Percentiles rank a stretch among this genome's conserved stretches.
Conservation (phyloP, 2,797 vertebrate genomes). For the Craterocephalus amniculus region DNA sequence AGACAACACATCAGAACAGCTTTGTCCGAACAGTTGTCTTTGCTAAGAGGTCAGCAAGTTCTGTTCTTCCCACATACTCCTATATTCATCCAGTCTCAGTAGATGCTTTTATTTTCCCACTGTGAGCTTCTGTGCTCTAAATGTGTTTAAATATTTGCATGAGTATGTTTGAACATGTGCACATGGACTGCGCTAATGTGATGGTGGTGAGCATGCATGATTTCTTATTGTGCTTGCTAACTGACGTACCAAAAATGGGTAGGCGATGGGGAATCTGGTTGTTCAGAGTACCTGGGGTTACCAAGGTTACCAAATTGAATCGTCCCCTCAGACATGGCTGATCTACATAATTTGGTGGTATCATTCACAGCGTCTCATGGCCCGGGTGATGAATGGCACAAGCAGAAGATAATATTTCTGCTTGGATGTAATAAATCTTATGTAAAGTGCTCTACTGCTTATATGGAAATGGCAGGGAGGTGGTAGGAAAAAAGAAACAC, state of each 20-base stretch:
- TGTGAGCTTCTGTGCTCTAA: not conserved
- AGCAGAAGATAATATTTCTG: conserved; percentile 95
- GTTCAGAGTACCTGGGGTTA: conserved; percentile 91
- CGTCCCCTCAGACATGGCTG: conserved; percentile 91
- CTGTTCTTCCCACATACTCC: not conserved
- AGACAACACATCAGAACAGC: not conserved
- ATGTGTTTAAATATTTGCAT: not conserved
- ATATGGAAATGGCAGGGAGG: conserved; percentile 72
- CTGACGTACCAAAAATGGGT: conserved; percentile 66
- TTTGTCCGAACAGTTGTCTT: conserved; percentile 1
- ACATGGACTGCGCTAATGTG: conserved; percentile 4
- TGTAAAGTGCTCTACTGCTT: conserved; percentile 86
- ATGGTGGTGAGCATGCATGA: conserved; percentile 12
- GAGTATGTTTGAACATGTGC: conserved; percentile 7
- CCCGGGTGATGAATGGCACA: conserved; percentile 94
- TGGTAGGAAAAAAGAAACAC: conserved; percentile 36
- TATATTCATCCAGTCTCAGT: not conserved
- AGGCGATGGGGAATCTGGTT: conserved; percentile 56
- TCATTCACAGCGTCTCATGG: conserved; percentile 91
- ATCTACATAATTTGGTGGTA: conserved; percentile 99
- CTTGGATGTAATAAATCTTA: conserved; percentile 98
- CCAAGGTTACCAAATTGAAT: conserved; percentile 98
- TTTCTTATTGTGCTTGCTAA: conserved; percentile 52
- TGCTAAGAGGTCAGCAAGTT: conserved; percentile 5
- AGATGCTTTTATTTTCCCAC: not conserved